These are phyloP conservation scores for Pomacea maculata DNA, from an alignment of 1,140 invertebrate species.

Conservation along the genomic window DNA sequence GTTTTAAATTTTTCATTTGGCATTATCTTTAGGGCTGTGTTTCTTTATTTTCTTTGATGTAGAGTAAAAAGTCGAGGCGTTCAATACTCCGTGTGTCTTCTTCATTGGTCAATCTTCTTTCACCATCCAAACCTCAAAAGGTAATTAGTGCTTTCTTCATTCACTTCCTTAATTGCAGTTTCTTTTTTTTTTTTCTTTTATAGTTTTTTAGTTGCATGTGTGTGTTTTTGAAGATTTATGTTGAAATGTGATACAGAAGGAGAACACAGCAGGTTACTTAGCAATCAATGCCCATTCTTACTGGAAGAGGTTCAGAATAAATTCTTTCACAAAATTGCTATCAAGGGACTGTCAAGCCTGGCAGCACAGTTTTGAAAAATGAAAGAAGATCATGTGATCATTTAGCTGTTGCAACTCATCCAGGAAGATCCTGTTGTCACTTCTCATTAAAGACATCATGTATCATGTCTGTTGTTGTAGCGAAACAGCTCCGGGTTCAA, in stretches of 20 bases:
- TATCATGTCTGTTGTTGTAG: neutral
- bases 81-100: conserved; percentile 43
- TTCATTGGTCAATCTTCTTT: conserved; percentile 50
- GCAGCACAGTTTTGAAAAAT: neutral
- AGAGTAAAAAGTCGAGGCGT: conserved; percentile 41
- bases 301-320: neutral
- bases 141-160: conserved; percentile 27
- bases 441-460: neutral
- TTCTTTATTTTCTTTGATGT: conserved; percentile 22
- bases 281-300: neutral
- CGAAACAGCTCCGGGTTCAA: conserved; percentile 8
- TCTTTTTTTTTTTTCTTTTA: neutral
- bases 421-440: neutral
- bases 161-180: conserved; percentile 9
- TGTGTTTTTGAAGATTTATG: conserved; percentile 8
- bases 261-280: neutral
- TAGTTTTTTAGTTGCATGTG: too few relatives aligned
- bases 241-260: neutral
- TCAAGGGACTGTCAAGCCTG: neutral
- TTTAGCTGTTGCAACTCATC: neutral
- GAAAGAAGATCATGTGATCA: neutral
- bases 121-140: conserved; percentile 41
- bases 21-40: neutral
- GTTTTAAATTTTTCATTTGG: neutral
- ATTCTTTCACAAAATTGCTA: neutral